Evolutionary conservation across 2,797 vertebrate species (phyloP), one percentile per base, ranked within the genome.

Genomic region (Siniperca obscura): DNA sequence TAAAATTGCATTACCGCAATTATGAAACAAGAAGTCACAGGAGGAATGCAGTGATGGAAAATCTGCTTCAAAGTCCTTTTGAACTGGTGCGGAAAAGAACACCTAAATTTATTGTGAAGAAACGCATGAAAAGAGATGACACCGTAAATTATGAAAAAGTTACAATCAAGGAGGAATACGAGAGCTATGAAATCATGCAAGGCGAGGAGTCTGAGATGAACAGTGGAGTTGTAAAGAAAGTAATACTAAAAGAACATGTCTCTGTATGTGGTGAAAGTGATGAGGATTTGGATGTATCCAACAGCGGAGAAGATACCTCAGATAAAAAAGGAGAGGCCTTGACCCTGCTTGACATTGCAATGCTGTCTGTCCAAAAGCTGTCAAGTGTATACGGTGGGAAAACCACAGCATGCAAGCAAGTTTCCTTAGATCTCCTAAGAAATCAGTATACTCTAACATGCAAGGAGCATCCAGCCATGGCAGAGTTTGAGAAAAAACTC

Each of bases 11-110:
- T 38, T 94, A 90, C 48, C 87, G 80, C n/a, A 94, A 90, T 64
- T 90, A 75, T 81, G 94, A 94, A 81, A 95, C 91, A 0, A 95
- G 93, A 70, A 94, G 94, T 67, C 91, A 94, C 82, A 91, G 95
- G 78, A 94, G 91, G 69, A 95, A 91, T 22, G 78, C 88, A 1
- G 74, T 85, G 3, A 93, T 95, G 79, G 93, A 96, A 34, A 90
- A 86, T 68, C 86, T 96, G 68, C 95, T 96, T 65, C 94, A 94
- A 68, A 95, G 84, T 88, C 94, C 95, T 0, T 96, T 96, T 89
- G 91, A 95, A 66, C 87, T 96, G 52, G 77, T 91, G 74, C 25
- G 7, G 1, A 71, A 84, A 4, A 90, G 80, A 69, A 22, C 4
- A 3, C 81, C 76, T 0, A 91, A 46, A 76, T 36, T 73, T 2